Base-by-base conservation (phyloP, 2,888 invertebrate species). In the Dugesia japonica region DNA sequence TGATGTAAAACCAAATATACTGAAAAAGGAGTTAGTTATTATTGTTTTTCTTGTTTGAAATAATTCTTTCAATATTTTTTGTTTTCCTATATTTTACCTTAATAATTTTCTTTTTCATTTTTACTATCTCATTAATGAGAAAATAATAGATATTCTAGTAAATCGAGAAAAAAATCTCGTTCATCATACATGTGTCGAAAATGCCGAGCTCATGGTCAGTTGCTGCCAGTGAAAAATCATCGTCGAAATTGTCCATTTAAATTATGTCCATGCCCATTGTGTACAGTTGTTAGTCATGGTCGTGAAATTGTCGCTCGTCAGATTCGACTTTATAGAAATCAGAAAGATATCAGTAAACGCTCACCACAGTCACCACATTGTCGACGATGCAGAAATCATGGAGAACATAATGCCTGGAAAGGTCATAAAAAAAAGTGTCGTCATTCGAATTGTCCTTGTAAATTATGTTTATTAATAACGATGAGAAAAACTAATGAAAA, bases 141-240 rank as follows among this genome's bases (percentile, higher is more conserved):
- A 31, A 7, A 7, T 31, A 31, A 7, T 20, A 56, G 56, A 56
- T 23, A 56, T 56, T 56, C 56, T 56, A 56, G 56, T n/a, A 56
- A 56, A 56, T 56, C 56, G n/a, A 56, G 56, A n/a, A 56, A 56
- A 56, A 56, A 56, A n/a, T 71, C 75, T 20, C 20, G 77, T 56
- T 77, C 77, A 17, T 27, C 42, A 17, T 77, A 77, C 20, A 75
- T 77, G 77, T 77, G 77, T 71, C 77, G 77, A 9, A 77, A 77
- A 42, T 77, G 77, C 28, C 76, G 76, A 23, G 77, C 76, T 15
- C 77, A 77, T 33, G 77, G 77, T 0, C 76, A 56, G 7, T 26
- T 28, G 1, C 17, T 28, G 7, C 77, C 77, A 26, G 77, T 77
- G 9, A 75, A 77, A 23, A 77, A 76, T n/a, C 77, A 77, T 71